Conservation (phyloP, 37 sponge, comb jelly and placozoan species). For the Mnemiopsis leidyi region DNA sequence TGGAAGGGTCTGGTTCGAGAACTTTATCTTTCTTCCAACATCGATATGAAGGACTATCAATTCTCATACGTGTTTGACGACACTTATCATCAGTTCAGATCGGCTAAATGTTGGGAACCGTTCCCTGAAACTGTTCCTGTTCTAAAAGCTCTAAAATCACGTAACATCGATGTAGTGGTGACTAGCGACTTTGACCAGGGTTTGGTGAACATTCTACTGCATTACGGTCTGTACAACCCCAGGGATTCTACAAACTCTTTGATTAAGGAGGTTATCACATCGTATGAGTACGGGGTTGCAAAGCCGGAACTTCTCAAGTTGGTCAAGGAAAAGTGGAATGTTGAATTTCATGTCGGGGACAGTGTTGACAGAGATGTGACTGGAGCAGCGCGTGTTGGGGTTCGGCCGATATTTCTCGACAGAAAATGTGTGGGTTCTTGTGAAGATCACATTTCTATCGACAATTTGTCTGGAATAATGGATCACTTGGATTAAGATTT, state of each 20-base stretch:
- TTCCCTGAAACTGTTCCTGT: conserved; percentile 9
- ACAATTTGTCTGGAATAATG: neutral
- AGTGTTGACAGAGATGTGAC: neutral
- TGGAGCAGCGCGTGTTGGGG: neutral
- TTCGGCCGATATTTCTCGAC: neutral
- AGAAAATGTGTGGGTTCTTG: neutral
- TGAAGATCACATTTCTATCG: neutral
- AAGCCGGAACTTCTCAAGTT: conserved; percentile 8
- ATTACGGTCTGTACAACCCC: neutral
- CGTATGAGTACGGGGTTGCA: neutral
- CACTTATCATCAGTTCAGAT: conserved; percentile 21
- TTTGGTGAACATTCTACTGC: neutral
- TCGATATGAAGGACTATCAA: conserved; percentile 56
- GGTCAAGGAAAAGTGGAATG: conserved; percentile 8
- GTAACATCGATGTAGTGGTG: neutral
- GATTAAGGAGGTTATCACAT: neutral
- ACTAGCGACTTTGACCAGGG: conserved; percentile 59
- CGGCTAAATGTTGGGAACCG: conserved; percentile 1
- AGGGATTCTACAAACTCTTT: neutral
- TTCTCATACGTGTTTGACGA: conserved; percentile 20
- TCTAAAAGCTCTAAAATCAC: neutral
- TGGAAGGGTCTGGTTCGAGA: conserved; percentile 1
- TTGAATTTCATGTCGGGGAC: conserved; percentile 21
- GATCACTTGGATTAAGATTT: too few species aligned
- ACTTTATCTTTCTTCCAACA: neutral